Conservation (phyloP, 1,140 invertebrate genomes). For the Phortica variegata region DNA sequence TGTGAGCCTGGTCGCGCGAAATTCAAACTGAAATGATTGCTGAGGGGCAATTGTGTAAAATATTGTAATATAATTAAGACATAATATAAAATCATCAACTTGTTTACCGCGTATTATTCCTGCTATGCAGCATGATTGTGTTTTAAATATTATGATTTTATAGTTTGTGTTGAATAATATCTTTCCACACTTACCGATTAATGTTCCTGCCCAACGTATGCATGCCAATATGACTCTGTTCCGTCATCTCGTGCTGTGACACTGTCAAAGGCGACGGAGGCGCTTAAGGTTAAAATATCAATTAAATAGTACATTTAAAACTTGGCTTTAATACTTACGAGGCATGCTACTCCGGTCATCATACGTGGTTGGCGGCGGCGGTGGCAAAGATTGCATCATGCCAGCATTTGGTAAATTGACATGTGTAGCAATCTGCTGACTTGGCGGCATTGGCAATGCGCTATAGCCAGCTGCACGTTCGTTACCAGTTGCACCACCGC, state of each 20-base stretch:
- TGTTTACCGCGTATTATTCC: no score
- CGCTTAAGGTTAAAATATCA: conserved; percentile 58
- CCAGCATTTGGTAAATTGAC: conserved; percentile 60
- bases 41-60: no score
- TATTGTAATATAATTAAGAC: no score
- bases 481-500: conserved; percentile 38
- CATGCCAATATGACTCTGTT: conserved; percentile 61
- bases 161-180: neutral
- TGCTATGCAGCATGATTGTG: no score
- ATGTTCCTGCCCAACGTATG: conserved; percentile 62
- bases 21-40: conserved; percentile 55
- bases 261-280: conserved; percentile 76
- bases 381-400: conserved; percentile 74
- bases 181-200: conserved; percentile 46
- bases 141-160: no score
- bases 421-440: conserved; percentile 64
- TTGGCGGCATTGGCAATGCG: conserved; percentile 67
- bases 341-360: conserved; percentile 74
- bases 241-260: conserved; percentile 56
- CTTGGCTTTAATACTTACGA: conserved; percentile 63
- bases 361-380: conserved; percentile 64
- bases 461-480: conserved; percentile 83
- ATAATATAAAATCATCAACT: no score
- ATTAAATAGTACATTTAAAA: neutral
- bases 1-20: conserved; percentile 63